These are phyloP conservation scores for Ceratina japonica DNA, from an alignment of 1,140 invertebrate species.

Conservation along the genomic window DNA sequence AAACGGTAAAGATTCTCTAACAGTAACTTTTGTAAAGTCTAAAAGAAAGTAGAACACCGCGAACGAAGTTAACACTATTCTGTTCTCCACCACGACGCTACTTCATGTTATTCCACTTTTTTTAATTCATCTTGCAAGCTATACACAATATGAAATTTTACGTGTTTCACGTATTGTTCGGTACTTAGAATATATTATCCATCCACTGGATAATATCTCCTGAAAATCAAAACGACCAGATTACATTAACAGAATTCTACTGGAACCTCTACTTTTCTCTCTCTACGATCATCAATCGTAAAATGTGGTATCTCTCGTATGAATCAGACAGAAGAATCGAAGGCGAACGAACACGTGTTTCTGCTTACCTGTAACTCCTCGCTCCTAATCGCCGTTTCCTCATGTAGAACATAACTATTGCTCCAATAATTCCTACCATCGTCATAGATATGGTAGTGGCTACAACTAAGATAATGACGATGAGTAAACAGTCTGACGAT, in stretches of 20 bases:
- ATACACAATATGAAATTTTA: conserved; percentile 38
- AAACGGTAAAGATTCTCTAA: too few species aligned
- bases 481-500: neutral
- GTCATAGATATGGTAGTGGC: conserved; percentile 23
- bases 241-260: conserved; percentile 17
- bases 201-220: conserved; percentile 47
- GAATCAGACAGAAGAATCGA: too few species aligned
- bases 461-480: conserved; percentile 39
- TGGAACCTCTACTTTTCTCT: neutral
- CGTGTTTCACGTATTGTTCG: conserved; percentile 24
- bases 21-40: neutral
- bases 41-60: neutral
- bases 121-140: conserved; percentile 15
- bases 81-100: conserved; percentile 12
- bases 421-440: conserved; percentile 37
- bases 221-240: conserved; percentile 46
- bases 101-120: conserved; percentile 19
- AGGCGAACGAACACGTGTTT: neutral
- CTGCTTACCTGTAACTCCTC: conserved; percentile 42
- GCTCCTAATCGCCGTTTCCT: conserved; percentile 28
- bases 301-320: too few species aligned
- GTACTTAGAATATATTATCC: conserved; percentile 36
- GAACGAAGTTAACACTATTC: conserved; percentile 16
- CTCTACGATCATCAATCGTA: too few species aligned
- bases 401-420: conserved; percentile 38